Evolutionary conservation across 2,888 invertebrate species (phyloP), one percentile per base, ranked within the genome.

Genomic region (Catonia carolina): DNA sequence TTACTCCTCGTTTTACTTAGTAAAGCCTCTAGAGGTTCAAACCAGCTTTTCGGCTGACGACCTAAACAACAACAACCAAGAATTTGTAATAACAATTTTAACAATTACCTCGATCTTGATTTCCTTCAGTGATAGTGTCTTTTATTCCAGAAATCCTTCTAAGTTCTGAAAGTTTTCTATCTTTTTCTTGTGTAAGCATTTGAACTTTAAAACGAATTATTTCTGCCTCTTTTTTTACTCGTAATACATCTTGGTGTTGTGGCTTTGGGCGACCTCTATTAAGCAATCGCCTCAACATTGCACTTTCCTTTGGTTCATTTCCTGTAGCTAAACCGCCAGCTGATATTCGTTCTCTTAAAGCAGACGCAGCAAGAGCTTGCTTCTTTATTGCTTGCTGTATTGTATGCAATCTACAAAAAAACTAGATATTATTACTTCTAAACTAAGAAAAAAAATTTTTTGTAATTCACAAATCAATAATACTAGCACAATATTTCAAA

Each of bases 331-430:
- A 41, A 37, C 73, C 76, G 8, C 77, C 75, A 22, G 74, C 74
- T 22, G 76, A 74, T 47, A 76, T 75, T 58, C 71, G 69, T 47
- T 74, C 70, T 49, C 73, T 69, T 35, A 77, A 68, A 23, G 66
- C 61, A 59, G 70, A 69, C 15, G 74, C 82, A 5, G 85, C 83
- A 20, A 82, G 78, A 39, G 79, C 77, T 54, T 79, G 78, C 65
- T 85, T 85, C 69, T 84, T 84, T 57, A 86, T 82, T 2, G 82
- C 78, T 62, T 87, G 82, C 75, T 88, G 87, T 14, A 84, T 71
- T 37, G 80, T 76, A 69, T 86, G 86, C 31, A 87, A 67, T 65
- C 72, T 71, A 56, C 20, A 60, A 54, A 58, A 53, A 36, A 35
- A 20, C 33, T n/a, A n/a, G n/a, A n/a, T n/a, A n/a, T n/a, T n/a